These are phyloP conservation scores for Eristalis pertinax DNA, from an alignment of 2,888 invertebrate genomes.

Conservation along the genomic window DNA sequence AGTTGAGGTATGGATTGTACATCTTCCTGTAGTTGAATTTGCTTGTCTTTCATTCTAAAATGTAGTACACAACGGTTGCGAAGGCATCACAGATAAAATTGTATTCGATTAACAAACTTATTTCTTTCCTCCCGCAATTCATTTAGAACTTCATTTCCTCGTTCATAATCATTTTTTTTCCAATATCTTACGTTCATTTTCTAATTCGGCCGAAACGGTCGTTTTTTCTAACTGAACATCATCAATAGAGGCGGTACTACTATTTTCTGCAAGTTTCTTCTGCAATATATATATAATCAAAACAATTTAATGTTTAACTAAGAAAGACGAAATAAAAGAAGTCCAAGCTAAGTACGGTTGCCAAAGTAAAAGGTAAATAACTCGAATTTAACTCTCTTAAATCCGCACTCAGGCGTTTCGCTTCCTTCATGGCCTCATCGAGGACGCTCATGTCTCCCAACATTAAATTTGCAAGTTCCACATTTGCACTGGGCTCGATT, in stretches of 20 bases:
- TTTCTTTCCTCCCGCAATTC: constrained; percentile 79
- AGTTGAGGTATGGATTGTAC: constrained; percentile 82
- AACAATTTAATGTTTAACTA: neutral
- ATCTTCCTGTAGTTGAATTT: constrained; percentile 86
- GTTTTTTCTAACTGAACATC: constrained; percentile 83
- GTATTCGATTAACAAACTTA: constrained; percentile 72
- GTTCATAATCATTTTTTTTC: constrained; percentile 82
- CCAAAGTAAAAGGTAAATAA: neutral
- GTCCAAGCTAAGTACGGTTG: too few species aligned
- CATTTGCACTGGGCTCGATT: constrained; percentile 83
- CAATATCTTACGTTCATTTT: constrained; percentile 81
- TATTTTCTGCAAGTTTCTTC: constrained; percentile 81
- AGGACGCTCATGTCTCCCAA: constrained; percentile 89
- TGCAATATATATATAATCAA: constrained; percentile 40
- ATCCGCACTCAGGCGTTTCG: constrained; percentile 81
- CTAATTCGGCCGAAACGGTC: constrained; percentile 82
- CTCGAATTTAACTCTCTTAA: constrained; percentile 81
- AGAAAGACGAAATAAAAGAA: too few species aligned
- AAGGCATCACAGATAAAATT: neutral
- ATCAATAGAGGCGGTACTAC: constrained; percentile 76
- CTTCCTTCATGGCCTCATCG: constrained; percentile 86
- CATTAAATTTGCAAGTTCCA: constrained; percentile 84
- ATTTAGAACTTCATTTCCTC: constrained; percentile 78
- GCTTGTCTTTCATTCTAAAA: constrained; percentile 84
- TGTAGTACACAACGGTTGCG: neutral